phyloP scores from a whole-genome alignment of 2,113 vertebrate genomes.

The Brachypodius melanocephalos region DNA sequence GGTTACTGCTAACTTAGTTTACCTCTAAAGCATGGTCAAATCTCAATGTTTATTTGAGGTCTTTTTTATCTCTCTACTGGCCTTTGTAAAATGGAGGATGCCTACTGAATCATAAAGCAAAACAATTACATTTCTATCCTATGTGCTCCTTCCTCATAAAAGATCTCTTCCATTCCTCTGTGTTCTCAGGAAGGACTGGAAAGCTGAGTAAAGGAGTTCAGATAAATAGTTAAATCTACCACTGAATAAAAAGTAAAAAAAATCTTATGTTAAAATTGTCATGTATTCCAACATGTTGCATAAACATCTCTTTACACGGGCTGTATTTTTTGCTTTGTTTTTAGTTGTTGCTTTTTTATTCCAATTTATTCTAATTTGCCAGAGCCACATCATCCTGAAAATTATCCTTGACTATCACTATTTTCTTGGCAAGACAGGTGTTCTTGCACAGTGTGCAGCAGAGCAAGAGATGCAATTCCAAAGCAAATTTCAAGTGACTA shows the following conservation, averaged over 20 bases:
- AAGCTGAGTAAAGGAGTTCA: not conserved
- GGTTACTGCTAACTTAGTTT: not conserved
- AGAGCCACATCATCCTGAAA: not conserved
- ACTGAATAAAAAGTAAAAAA: not conserved
- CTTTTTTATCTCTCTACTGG: not conserved
- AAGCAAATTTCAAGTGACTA: not conserved
- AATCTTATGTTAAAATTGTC: not conserved
- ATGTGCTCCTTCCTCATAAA: not conserved
- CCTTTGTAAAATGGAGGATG: not conserved
- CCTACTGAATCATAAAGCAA: not conserved
- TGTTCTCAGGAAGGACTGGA: not conserved
- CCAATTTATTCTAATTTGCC: not conserved
- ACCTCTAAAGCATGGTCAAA: not conserved
- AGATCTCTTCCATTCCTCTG: not conserved
- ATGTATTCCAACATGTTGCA: not conserved
- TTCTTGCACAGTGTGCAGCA: slow-evolving; percentile 1
- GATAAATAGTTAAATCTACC: not conserved
- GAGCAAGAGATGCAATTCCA: slow-evolving; percentile 26
- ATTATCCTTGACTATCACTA: slow-evolving; percentile 13
- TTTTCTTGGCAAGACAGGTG: slow-evolving; percentile 35
- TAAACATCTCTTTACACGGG: not conserved
- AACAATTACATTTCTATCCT: not conserved
- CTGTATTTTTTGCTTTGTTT: not conserved
- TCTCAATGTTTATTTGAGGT: not conserved
- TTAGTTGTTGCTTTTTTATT: not conserved